Percentiles rank a stretch among this genome's conserved stretches.
Evolutionary conservation across 1,140 invertebrate species (phyloP).

Genomic region (Drosophila prosaltans): DNA sequence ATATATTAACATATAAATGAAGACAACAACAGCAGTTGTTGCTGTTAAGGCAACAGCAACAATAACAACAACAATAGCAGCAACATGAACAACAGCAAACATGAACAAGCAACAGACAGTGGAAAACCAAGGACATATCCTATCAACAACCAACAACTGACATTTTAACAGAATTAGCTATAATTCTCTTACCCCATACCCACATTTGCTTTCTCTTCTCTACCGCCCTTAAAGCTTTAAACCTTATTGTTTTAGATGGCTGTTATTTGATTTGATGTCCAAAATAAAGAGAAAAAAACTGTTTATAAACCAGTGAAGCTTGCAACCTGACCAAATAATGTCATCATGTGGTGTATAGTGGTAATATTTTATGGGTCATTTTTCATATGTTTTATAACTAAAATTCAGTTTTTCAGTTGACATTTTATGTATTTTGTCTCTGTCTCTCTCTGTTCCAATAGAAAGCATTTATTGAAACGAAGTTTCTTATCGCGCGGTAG

Average conservation of each 20-base stretch:
- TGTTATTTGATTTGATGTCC: conserved; percentile 59
- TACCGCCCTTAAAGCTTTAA: background rate
- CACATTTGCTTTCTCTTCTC: background rate
- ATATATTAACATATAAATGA: conserved; percentile 69
- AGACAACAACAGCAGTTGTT: conserved; percentile 46
- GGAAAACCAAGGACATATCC: conserved; percentile 7
- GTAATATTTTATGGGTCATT: conserved; percentile 23
- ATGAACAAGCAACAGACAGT: conserved; percentile 18
- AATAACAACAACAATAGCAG: conserved; percentile 11
- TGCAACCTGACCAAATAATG: conserved; percentile 36
- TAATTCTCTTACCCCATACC: background rate
- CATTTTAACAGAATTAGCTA: conserved; percentile 74
- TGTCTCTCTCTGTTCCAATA: too few relatives aligned
- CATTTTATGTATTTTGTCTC: conserved; percentile 41
- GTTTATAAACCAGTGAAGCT: conserved; percentile 27
- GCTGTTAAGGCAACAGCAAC: background rate
- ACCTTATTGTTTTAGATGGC: conserved; percentile 64
- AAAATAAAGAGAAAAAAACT: conserved; percentile 28
- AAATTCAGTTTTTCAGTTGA: conserved; percentile 29
- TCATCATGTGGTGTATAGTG: conserved; percentile 27
- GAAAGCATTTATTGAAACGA: too few relatives aligned
- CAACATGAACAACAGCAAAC: conserved; percentile 3
- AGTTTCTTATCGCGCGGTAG: too few relatives aligned
- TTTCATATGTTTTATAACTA: conserved; percentile 25
- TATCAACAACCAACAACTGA: conserved; percentile 40